These are phyloP conservation scores for Cephus rjabovi DNA, from an alignment of 2,888 invertebrate genomes.

Conservation along the genomic window DNA sequence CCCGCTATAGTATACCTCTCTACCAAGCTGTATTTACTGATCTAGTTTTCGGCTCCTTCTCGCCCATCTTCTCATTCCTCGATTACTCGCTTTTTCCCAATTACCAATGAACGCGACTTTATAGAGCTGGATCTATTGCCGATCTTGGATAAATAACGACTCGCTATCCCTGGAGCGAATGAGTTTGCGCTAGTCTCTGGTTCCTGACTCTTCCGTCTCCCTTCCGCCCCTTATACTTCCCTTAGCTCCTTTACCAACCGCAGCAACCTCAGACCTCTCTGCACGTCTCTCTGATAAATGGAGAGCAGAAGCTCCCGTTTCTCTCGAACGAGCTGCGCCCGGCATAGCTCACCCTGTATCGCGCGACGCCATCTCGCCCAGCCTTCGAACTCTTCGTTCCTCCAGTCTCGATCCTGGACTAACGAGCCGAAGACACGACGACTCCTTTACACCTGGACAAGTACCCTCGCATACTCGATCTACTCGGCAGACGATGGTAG, in stretches of 20 bases:
- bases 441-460: not conserved
- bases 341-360: constrained; percentile 51
- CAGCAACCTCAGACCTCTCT: constrained; percentile 14
- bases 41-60: constrained; percentile 8
- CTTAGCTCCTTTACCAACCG: constrained; percentile 17
- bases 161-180: constrained; percentile 47
- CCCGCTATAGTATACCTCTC: not conserved
- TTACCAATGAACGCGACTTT: constrained; percentile 49
- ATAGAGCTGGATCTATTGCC: constrained; percentile 53
- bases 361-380: constrained; percentile 43
- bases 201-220: constrained; percentile 26
- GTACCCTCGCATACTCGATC: not conserved
- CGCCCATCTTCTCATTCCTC: constrained; percentile 19
- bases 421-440: constrained; percentile 53
- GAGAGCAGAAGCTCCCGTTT: constrained; percentile 42
- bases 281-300: constrained; percentile 52
- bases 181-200: constrained; percentile 39
- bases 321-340: constrained; percentile 38
- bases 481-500: not conserved
- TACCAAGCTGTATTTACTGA: not conserved
- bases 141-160: constrained; percentile 55
- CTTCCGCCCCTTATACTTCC: constrained; percentile 11
- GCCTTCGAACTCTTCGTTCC: not conserved
- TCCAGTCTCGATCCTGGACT: constrained; percentile 29
- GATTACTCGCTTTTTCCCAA: constrained; percentile 48